Evolutionary conservation across 2,888 invertebrate species (phyloP).

Genomic region (Amblyjoppa fuscipennis): DNA sequence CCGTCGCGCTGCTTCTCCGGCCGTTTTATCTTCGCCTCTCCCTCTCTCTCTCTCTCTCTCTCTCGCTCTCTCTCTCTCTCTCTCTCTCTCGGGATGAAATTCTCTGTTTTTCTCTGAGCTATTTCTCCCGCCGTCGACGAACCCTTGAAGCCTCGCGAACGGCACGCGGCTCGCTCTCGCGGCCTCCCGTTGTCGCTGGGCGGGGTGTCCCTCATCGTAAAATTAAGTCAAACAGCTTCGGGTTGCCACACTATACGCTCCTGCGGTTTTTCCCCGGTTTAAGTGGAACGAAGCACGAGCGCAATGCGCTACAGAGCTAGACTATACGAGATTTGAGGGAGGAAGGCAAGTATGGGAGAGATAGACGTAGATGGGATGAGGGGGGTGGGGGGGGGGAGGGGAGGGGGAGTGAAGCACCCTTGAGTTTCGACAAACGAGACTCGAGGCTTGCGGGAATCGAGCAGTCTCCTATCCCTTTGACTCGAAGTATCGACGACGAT

Average conservation of each 20-base stretch:
- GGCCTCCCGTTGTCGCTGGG: slow-evolving; percentile 45
- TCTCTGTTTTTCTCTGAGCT: slow-evolving; percentile 44
- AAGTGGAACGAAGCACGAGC: slow-evolving; percentile 70
- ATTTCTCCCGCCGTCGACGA: slow-evolving; percentile 68
- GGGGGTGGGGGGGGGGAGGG: background rate
- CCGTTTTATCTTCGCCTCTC: slow-evolving; percentile 16
- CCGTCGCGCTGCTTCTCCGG: slow-evolving; percentile 71
- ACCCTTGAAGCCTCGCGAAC: slow-evolving; percentile 67
- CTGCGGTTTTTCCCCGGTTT: slow-evolving; percentile 72
- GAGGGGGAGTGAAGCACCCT: slow-evolving; percentile 2
- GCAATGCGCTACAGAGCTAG: slow-evolving; percentile 10
- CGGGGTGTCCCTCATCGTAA: slow-evolving; percentile 76
- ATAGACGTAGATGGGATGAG: slow-evolving; percentile 21
- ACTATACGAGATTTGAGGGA: slow-evolving; percentile 39
- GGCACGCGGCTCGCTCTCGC: slow-evolving; percentile 29
- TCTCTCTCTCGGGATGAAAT: slow-evolving; percentile 10
- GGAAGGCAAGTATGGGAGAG: slow-evolving; percentile 1
- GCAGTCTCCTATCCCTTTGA: slow-evolving; percentile 40
- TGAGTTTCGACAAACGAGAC: slow-evolving; percentile 50
- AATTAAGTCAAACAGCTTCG: slow-evolving; percentile 83
- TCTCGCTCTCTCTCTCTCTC: slow-evolving; percentile 20
- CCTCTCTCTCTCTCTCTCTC: slow-evolving; percentile 10
- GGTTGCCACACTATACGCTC: slow-evolving; percentile 72
- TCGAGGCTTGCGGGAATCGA: slow-evolving; percentile 37
- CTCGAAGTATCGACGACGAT: slow-evolving; percentile 23